Evolutionary conservation across 2,888 invertebrate genomes (phyloP), one percentile per base, ranked within the genome.

Genomic region (Drosophila tanythrix): DNA sequence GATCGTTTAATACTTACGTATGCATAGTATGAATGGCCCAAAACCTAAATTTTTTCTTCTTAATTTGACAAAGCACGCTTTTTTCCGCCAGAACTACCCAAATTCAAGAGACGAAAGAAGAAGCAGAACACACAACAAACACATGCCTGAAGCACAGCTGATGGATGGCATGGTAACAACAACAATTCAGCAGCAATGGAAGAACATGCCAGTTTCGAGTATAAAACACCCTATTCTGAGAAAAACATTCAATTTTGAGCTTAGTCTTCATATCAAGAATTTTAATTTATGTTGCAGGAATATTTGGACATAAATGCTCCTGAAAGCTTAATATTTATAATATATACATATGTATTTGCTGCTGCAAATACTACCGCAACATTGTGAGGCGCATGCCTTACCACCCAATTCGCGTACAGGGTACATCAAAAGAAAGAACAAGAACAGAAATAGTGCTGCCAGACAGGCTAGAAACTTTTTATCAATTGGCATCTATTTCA

Each of bases 401-500:
- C 21, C 7, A 38, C 13, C 18, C n/a, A 50, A 43, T 56, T 33
- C n/a, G 1, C 11, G 3, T 31, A 63, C 36, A 59, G 59, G 38
- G 55, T 74, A 63, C 38, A 43, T 21, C 3, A 51, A 18, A 33
- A 35, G 0, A 38, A 57, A 53, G 25, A 65, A 58, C n/a, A 66
- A 50, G 18, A 48, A 10, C 13, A 10, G 33, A 15, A 56, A 43
- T 40, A 63, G 62, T 36, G 74, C 31, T 67, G 72, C 76, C 67
- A 66, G 78, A 81, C 18, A 13, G 61, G n/a, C 48, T 61, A 35
- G 38, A 50, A 64, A 53, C 11, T 43, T 29, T 11, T 52, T 29
- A 65, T 67, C 31, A 70, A 61, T 91, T 88, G n/a, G 15, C 63
- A 5, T 68, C 67, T 18, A 48, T 10, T 66, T 92, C 94, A 71